Percentiles rank a stretch among this genome's conserved stretches.
phyloP scores from a whole-genome alignment of 2,113 vertebrate species.

The Nematolebias whitei region DNA sequence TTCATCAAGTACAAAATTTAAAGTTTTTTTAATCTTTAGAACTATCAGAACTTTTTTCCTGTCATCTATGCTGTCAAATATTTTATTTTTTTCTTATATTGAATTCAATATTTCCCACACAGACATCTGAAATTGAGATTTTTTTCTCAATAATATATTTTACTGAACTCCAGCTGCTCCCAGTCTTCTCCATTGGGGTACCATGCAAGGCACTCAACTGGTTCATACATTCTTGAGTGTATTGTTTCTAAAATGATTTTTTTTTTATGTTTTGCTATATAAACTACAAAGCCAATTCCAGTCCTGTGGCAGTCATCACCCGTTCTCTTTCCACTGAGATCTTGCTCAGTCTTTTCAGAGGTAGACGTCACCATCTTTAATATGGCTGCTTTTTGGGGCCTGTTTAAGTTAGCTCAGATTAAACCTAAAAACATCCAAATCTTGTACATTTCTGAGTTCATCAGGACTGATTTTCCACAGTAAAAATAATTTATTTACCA shows the following conservation, averaged over 20 bases:
- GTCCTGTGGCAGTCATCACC: conserved; percentile 22
- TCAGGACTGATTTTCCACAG: background rate
- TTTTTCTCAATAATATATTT: conserved; percentile 39
- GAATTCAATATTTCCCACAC: conserved; percentile 28
- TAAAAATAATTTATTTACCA: background rate
- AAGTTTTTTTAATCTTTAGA: conserved; percentile 2
- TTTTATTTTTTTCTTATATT: conserved; percentile 20
- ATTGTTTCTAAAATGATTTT: conserved; percentile 50
- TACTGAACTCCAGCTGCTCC: conserved; percentile 55
- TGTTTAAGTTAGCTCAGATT: background rate
- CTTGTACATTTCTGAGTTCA: background rate
- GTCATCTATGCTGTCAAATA: conserved; percentile 1
- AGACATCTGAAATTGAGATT: conserved; percentile 21
- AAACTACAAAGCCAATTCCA: conserved; percentile 22
- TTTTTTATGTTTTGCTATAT: conserved; percentile 22
- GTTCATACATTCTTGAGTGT: conserved; percentile 29
- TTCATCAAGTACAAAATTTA: background rate
- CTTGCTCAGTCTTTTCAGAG: conserved; percentile 3
- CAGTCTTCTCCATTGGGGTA: conserved; percentile 7
- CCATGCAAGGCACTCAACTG: conserved; percentile 19
- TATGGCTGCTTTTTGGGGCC: background rate
- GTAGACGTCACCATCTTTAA: conserved; percentile 2
- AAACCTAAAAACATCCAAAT: background rate
- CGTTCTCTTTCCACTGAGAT: conserved; percentile 3
- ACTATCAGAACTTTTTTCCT: conserved; percentile 12